Percentiles rank a stretch among this genome's conserved stretches.
Evolutionary conservation across 2,888 invertebrate genomes (phyloP).

Genomic region (Aspidiotus destructor): DNA sequence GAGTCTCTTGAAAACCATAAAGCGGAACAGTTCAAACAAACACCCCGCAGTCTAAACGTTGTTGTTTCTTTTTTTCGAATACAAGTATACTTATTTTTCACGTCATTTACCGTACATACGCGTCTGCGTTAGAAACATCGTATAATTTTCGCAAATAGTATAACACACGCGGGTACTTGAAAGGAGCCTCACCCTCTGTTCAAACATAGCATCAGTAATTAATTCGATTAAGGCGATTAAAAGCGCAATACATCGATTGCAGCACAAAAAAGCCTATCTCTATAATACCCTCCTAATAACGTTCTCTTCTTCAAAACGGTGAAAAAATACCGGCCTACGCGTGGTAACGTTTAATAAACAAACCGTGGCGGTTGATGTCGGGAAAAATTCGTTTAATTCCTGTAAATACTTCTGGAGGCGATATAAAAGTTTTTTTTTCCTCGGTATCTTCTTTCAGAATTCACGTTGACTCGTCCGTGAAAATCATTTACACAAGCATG

Average conservation of each 20-base stretch:
- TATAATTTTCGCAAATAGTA: too few species aligned
- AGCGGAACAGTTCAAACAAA: too few species aligned
- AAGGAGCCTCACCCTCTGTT: neutral
- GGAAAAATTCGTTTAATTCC: conserved; percentile 23
- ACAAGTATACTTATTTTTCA: too few species aligned
- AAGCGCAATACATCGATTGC: conserved; percentile 18
- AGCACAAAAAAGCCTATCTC: neutral
- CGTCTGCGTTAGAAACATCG: too few species aligned
- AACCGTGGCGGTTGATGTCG: conserved; percentile 13
- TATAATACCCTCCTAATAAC: neutral
- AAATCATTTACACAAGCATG: too few species aligned
- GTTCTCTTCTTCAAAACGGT: neutral
- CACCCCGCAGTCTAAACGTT: too few species aligned
- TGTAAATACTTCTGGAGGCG: conserved; percentile 25
- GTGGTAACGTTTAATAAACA: conserved; percentile 23
- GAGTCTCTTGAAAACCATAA: too few species aligned
- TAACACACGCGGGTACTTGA: neutral
- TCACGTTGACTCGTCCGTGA: too few species aligned
- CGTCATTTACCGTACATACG: too few species aligned
- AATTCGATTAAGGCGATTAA: conserved; percentile 25
- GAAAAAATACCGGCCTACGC: neutral
- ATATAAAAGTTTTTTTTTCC: neutral
- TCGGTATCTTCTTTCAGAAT: too few species aligned
- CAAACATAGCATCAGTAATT: conserved; percentile 13
- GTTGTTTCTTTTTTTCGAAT: too few species aligned